Conservation (phyloP, 2,797 vertebrate genomes). For the Gymnoscopelus microlampas region DNA sequence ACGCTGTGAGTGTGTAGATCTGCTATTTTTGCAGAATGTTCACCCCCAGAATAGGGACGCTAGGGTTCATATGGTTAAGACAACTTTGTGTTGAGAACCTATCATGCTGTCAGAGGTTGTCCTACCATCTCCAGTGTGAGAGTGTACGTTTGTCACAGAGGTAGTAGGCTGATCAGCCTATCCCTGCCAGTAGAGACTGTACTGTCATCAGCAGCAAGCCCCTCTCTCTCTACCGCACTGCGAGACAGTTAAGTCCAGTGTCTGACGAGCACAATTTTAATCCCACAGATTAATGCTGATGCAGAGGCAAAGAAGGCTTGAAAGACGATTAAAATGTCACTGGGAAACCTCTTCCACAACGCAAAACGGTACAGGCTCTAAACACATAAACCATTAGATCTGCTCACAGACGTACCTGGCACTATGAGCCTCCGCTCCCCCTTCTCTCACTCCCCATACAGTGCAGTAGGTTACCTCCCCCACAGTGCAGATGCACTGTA, state of each 20-base stretch:
- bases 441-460: not conserved
- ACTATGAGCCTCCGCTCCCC: constrained; percentile 55
- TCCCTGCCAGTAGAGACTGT: constrained; percentile 26
- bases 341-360: constrained; percentile 73
- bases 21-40: no score
- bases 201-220: constrained; percentile 30
- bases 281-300: constrained; percentile 78
- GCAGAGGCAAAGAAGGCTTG: constrained; percentile 68
- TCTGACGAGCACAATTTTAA: constrained; percentile 72
- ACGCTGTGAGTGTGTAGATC: no score
- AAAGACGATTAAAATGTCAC: constrained; percentile 83
- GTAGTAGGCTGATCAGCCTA: constrained; percentile 44
- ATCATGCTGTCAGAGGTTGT: no score
- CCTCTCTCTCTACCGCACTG: constrained; percentile 43
- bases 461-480: constrained; percentile 43
- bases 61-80: no score
- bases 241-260: constrained; percentile 61
- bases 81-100: no score
- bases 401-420: constrained; percentile 66
- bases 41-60: no score
- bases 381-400: constrained; percentile 70
- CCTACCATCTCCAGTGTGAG: no score
- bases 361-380: constrained; percentile 71
- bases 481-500: constrained; percentile 33
- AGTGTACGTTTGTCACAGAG: constrained; percentile 16